A percentile compares a stretch with the other conserved stretches of the same genome.
These are phyloP conservation scores for Zonitis immaculata DNA, from an alignment of 2,888 invertebrate species.

Conservation along the genomic window DNA sequence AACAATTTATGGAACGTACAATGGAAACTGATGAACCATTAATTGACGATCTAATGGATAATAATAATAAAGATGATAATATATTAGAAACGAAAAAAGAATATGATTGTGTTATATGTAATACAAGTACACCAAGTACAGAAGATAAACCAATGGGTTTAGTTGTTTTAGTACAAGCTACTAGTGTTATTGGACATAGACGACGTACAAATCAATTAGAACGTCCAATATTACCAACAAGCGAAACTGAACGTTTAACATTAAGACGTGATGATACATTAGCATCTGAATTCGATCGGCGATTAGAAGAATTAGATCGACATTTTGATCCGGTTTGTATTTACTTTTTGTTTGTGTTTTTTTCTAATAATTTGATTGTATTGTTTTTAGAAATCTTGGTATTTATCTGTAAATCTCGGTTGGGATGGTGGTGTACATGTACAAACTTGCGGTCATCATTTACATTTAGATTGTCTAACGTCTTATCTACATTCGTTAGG, in stretches of 20 bases:
- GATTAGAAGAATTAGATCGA: conserved; percentile 68
- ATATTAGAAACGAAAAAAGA: conserved; percentile 56
- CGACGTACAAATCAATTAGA: conserved; percentile 53
- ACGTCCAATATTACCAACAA: conserved; percentile 58
- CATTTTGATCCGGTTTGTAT: conserved; percentile 78
- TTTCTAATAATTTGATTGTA: no score
- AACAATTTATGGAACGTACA: conserved; percentile 82
- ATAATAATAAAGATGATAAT: conserved; percentile 55
- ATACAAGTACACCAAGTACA: conserved; percentile 80
- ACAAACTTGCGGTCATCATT: conserved; percentile 94
- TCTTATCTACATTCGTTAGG: conserved; percentile 84
- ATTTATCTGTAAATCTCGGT: conserved; percentile 72
- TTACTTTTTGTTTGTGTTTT: no score
- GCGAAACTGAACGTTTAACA: conserved; percentile 59
- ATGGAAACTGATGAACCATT: conserved; percentile 55
- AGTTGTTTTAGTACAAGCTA: conserved; percentile 82
- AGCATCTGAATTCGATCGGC: conserved; percentile 70
- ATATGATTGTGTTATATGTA: conserved; percentile 95
- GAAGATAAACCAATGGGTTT: conserved; percentile 82
- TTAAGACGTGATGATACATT: conserved; percentile 61
- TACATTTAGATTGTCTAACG: conserved; percentile 91
- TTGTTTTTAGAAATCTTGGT: conserved; percentile 76
- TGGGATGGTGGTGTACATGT: conserved; percentile 92
- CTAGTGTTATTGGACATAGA: conserved; percentile 82
- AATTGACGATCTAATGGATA: background rate